Evolutionary conservation across 2,888 invertebrate genomes (phyloP), one percentile per base, ranked within the genome.

Genomic region (Melieria picta): DNA sequence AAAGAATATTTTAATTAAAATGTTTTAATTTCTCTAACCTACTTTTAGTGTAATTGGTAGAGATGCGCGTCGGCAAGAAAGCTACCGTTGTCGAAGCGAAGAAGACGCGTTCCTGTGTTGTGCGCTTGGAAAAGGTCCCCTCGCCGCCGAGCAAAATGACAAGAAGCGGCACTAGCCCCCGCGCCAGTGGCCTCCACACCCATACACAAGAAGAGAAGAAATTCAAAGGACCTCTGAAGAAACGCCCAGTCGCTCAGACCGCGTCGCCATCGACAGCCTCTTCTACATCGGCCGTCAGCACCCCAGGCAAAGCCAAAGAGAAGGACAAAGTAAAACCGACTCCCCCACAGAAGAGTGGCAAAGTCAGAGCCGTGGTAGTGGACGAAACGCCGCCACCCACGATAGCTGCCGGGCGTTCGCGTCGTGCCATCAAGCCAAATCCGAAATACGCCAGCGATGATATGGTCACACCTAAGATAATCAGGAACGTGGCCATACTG

Each of bases 341-440:
- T 65, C 50, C 70, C n/a, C 65, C 58, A 11, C 30, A 69, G 43
- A 69, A 45, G 10, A 48, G 69, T 5, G 58, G 62, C 43, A 4
- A 30, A 30, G 13, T 57, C 62, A 73, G 62, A 47, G 46, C 13
- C 3, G 71, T 56, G 50, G 71, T 71, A n/a, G 65, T 71, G 1
- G 74, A 80, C 7, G 78, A 74, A 73, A 63, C 79, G 11, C 77
- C 81, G 43, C 66, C 75, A 1, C 73, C 76, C 3, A 85, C 85
- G 30, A 82, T 85, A 74, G 86, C 85, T 1, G 83, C 85, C 1
- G 85, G 83, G 43, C 80, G 87, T 11, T 81, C 87, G 2, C 79
- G 85, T 65, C 83, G 87, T 50, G 86, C 87, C 9, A 87, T 87
- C 13, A 87, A 87, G 74, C 87, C 87, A 56, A 87, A 87, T 82